phyloP scores from a whole-genome alignment of 2,888 invertebrate genomes.

The Disparrhopalites patrizii region DNA sequence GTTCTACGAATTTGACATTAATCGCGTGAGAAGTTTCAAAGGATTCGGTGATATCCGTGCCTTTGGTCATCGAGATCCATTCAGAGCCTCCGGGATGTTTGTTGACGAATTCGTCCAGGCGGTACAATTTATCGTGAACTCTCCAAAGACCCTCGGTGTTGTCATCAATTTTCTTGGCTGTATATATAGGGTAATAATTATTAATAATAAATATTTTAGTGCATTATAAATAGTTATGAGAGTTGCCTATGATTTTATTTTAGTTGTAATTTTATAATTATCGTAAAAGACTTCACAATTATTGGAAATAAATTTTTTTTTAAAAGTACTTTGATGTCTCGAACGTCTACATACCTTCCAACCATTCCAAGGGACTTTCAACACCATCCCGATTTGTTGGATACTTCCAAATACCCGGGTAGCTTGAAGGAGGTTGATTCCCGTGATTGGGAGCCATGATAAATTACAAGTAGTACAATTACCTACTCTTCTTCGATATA shows the following conservation, averaged over 20 bases:
- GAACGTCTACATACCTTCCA: too few relatives aligned
- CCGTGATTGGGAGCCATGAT: slow-evolving; percentile 8
- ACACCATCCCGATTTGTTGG: slow-evolving; percentile 56
- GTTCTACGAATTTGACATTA: slow-evolving; percentile 31
- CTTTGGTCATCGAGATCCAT: slow-evolving; percentile 59
- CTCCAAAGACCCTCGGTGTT: slow-evolving; percentile 76
- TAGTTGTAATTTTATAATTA: too few relatives aligned
- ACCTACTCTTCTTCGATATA: too few relatives aligned
- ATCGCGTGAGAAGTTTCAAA: slow-evolving; percentile 50
- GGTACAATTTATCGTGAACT: slow-evolving; percentile 72
- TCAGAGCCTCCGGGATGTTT: slow-evolving; percentile 81
- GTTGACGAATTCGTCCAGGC: slow-evolving; percentile 71
- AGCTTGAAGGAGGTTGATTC: slow-evolving; percentile 30
- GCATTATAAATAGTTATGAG: too few relatives aligned
- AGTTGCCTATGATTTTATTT: too few relatives aligned
- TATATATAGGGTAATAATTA: background rate
- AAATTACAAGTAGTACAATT: too few relatives aligned
- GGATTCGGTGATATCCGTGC: slow-evolving; percentile 50
- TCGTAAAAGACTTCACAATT: too few relatives aligned
- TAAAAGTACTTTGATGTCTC: too few relatives aligned
- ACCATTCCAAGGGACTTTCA: slow-evolving; percentile 58
- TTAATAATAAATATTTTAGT: too few relatives aligned
- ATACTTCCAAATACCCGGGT: slow-evolving; percentile 55
- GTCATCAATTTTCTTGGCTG: slow-evolving; percentile 62
- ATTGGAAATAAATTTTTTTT: too few relatives aligned